Conservation (phyloP, 2,113 vertebrate genomes). For the Chunga burmeisteri region DNA sequence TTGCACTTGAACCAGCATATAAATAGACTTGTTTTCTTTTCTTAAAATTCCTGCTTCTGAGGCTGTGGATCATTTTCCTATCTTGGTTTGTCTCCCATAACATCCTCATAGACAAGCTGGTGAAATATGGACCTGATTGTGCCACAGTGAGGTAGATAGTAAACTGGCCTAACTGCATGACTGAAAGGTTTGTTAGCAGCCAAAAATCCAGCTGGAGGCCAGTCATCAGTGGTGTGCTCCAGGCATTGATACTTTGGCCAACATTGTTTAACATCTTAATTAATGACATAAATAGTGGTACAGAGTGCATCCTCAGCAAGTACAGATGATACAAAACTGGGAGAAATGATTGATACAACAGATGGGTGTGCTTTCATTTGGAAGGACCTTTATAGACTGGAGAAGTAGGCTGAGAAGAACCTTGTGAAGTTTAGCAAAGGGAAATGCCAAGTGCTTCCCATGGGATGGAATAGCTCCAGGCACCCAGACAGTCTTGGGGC, state of each 20-base stretch:
- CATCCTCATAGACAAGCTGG: not conserved
- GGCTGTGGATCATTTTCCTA: not conserved
- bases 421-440: not conserved
- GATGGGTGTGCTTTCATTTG: not conserved
- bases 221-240: not conserved
- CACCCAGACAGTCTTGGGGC: not conserved
- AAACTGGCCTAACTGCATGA: not conserved
- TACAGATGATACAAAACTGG: not conserved
- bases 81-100: not conserved
- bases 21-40: not conserved
- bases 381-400: not conserved
- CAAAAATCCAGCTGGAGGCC: not conserved
- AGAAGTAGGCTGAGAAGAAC: not conserved
- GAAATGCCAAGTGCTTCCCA: not conserved
- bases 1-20: not conserved
- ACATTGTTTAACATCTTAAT: not conserved
- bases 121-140: not conserved
- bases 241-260: not conserved
- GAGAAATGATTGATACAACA: not conserved
- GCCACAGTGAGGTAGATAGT: not conserved
- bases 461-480: not conserved
- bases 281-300: not conserved
- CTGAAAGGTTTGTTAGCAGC: not conserved
- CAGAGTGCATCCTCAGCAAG: not conserved
- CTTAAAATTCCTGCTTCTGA: not conserved